Conservation (phyloP, 1,140 invertebrate species). For the Brachionus sp. region DNA sequence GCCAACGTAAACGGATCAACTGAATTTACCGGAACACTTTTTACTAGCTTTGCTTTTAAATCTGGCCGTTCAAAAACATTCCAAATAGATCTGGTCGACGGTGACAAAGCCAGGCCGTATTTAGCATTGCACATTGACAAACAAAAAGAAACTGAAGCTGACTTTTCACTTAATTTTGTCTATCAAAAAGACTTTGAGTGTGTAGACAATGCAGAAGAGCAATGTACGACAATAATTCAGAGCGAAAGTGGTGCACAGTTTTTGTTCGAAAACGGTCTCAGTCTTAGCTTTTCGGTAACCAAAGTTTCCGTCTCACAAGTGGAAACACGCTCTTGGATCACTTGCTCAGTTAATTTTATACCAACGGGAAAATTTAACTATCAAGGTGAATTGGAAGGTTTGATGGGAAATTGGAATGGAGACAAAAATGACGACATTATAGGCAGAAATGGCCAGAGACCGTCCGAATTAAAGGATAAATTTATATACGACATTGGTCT, state of each 20-base stretch:
- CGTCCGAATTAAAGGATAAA: background rate
- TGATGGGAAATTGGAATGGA: conserved; percentile 24
- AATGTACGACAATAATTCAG: conserved; percentile 23
- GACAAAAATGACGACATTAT: background rate
- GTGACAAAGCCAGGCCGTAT: background rate
- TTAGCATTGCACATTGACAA: background rate
- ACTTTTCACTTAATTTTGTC: background rate
- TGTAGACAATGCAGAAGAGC: background rate
- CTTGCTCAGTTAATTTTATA: background rate
- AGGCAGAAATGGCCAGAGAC: background rate
- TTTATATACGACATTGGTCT: background rate
- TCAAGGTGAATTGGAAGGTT: background rate
- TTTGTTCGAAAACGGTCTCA: conserved; percentile 31
- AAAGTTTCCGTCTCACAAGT: background rate
- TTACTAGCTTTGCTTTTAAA: background rate
- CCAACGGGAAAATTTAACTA: background rate
- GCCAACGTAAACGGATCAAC: background rate
- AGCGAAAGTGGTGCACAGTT: background rate
- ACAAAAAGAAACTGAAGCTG: background rate
- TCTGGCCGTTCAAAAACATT: background rate
- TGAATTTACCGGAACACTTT: background rate
- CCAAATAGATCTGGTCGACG: background rate
- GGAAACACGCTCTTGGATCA: conserved; percentile 1
- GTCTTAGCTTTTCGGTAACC: background rate
- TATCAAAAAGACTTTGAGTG: conserved; percentile 14